Conservation (phyloP, 2,113 vertebrate species). For the Pachyramphus minor region DNA sequence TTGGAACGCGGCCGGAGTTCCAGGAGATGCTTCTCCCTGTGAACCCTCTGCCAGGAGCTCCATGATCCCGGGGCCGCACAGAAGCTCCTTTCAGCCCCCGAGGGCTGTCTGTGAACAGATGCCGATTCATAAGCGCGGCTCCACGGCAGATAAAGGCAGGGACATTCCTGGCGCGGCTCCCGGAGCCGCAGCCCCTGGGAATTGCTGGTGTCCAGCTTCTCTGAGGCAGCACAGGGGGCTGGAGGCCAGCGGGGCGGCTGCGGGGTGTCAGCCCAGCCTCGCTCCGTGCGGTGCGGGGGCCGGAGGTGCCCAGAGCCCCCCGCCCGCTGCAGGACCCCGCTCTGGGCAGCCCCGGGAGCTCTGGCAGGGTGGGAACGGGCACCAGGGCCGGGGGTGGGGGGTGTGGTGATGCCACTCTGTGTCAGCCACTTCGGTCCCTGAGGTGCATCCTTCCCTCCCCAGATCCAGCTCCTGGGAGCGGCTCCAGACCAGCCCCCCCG, state of each 20-base stretch:
- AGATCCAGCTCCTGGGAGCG: not conserved
- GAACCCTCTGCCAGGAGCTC: not conserved
- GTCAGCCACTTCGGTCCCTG: not conserved
- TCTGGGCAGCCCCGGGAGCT: not conserved
- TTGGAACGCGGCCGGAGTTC: not conserved
- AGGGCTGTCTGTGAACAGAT: not conserved
- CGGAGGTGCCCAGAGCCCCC: not conserved
- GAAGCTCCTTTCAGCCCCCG: not conserved
- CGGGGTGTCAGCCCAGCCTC: not conserved
- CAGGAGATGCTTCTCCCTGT: not conserved
- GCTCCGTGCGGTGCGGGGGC: not conserved
- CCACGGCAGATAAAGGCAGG: not conserved
- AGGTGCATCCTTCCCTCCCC: not conserved
- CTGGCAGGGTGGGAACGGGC: accelerated
- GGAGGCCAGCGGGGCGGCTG: not conserved
- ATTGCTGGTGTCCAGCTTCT: not conserved
- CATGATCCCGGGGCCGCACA: not conserved
- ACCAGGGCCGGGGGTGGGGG: not conserved
- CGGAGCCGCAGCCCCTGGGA: not conserved
- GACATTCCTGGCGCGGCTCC: not conserved
- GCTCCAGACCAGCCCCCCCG: accelerated
- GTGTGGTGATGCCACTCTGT: not conserved
- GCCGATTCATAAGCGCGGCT: not conserved
- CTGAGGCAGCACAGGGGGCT: accelerated
- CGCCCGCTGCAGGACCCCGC: accelerated